Evolutionary conservation across 2,888 invertebrate genomes (phyloP).

Genomic region (Lithophane semibrunnea): DNA sequence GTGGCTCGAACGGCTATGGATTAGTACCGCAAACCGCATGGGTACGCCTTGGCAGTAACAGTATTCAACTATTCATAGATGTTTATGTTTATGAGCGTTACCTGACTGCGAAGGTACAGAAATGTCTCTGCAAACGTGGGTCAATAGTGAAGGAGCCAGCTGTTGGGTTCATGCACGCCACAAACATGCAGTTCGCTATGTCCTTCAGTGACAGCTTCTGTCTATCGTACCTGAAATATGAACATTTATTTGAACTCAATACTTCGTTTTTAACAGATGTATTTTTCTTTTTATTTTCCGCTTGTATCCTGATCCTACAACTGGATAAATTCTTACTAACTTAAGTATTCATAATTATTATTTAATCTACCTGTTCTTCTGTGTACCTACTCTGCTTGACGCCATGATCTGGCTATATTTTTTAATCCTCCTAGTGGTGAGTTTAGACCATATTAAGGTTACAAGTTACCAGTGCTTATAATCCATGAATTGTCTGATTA

Average conservation of each 20-base stretch:
- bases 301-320: background rate
- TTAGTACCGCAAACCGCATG: too few relatives aligned
- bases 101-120: conserved; percentile 96
- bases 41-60: too few relatives aligned
- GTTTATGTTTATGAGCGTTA: conserved; percentile 71
- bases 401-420: background rate
- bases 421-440: background rate
- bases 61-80: too few relatives aligned
- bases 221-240: conserved; percentile 93
- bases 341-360: background rate
- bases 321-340: background rate
- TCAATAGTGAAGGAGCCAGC: conserved; percentile 98
- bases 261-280: background rate
- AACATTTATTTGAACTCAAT: background rate
- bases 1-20: too few relatives aligned
- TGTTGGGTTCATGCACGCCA: conserved; percentile 99
- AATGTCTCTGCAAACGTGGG: conserved; percentile 96
- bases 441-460: background rate
- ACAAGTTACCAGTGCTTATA: conserved; percentile 96
- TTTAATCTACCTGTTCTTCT: background rate
- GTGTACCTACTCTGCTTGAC: background rate
- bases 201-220: conserved; percentile 96
- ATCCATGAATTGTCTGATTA: conserved; percentile 97
- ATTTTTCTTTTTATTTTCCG: background rate
- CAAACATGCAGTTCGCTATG: conserved; percentile 97